Percentiles rank a stretch among this genome's conserved stretches.
Evolutionary conservation across 2,888 invertebrate genomes (phyloP).

Genomic region (Cryptus armator): DNA sequence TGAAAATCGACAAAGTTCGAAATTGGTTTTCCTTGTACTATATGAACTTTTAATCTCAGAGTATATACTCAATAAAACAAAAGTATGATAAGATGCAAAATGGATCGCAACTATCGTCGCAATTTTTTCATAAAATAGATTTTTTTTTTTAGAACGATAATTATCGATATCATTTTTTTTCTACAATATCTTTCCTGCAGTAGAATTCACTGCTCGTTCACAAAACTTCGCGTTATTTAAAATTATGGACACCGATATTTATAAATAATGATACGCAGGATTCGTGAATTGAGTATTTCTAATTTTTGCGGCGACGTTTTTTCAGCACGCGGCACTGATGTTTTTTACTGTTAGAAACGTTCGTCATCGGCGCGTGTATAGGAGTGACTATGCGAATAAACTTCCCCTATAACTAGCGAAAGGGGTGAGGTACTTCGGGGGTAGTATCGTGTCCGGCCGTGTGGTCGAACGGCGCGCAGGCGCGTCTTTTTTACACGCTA

Average conservation of each 20-base stretch:
- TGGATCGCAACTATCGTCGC: not conserved
- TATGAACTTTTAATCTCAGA: conserved; percentile 31
- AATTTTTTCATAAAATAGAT: not conserved
- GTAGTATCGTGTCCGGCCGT: conserved; percentile 4
- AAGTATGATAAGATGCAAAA: conserved; percentile 16
- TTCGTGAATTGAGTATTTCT: too few species aligned
- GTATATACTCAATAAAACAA: conserved; percentile 43
- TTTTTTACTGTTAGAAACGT: not conserved
- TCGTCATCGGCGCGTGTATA: not conserved
- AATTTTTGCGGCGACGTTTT: too few species aligned
- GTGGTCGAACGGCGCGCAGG: conserved; percentile 59
- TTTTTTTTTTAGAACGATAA: not conserved
- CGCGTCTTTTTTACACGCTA: conserved; percentile 45
- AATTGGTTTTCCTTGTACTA: conserved; percentile 52
- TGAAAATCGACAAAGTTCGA: conserved; percentile 1
- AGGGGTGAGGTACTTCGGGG: not conserved
- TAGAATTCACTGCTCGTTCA: too few species aligned
- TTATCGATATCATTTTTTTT: too few species aligned
- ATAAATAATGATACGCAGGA: too few species aligned
- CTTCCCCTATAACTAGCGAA: not conserved
- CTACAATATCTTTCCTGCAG: too few species aligned
- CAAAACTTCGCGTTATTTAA: too few species aligned
- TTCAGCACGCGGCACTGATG: too few species aligned
- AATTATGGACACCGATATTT: too few species aligned
- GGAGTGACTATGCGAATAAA: not conserved